phyloP scores from a whole-genome alignment of 2,113 vertebrate species.

The Melanocharis versteri region DNA sequence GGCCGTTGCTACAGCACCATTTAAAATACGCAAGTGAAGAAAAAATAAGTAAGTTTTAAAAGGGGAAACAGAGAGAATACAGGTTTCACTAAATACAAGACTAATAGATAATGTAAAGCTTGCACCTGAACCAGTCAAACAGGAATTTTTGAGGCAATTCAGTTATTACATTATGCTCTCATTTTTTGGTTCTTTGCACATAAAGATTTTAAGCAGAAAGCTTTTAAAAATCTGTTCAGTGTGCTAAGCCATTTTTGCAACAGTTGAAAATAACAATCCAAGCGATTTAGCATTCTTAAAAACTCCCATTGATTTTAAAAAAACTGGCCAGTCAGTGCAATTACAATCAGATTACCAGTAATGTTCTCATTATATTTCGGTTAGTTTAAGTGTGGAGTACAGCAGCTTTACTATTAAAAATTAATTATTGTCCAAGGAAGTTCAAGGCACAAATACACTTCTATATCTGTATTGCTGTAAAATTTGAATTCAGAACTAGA shows the following conservation, averaged over 20 bases:
- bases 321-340: background rate
- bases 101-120: background rate
- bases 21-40: background rate
- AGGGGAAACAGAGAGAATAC: background rate
- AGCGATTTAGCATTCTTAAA: slow-evolving; percentile 14
- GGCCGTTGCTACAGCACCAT: background rate
- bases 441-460: background rate
- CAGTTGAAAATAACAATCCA: background rate
- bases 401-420: background rate
- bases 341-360: background rate
- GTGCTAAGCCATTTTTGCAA: background rate
- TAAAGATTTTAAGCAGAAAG: background rate
- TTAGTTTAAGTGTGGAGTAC: background rate
- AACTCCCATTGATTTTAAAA: slow-evolving; percentile 2
- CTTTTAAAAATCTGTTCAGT: background rate
- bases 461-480: background rate
- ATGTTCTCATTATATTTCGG: background rate
- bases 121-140: background rate
- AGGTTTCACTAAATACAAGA: background rate
- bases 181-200: background rate
- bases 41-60: background rate
- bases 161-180: background rate
- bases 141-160: background rate
- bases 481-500: background rate
- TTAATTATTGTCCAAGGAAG: background rate